phyloP scores from a whole-genome alignment of 2,797 vertebrate species.

The Dendrocincla fuliginosa region DNA sequence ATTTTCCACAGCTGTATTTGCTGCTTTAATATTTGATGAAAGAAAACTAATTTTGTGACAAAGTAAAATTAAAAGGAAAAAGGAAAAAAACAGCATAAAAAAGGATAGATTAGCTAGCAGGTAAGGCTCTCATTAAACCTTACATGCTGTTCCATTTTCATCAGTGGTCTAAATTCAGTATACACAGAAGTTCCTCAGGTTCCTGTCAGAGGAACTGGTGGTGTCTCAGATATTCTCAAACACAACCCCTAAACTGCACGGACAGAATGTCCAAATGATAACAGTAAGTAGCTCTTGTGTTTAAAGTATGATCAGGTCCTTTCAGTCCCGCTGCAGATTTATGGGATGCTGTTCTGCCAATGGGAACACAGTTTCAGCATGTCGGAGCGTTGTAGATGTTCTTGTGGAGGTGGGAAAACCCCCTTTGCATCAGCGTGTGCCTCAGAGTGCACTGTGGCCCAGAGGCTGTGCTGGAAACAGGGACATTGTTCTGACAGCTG shows the following conservation, averaged over 20 bases:
- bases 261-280: neutral
- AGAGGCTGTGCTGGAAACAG: neutral
- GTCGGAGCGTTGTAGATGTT: neutral
- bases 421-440: neutral
- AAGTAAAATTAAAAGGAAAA: neutral
- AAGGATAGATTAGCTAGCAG: neutral
- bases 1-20: neutral
- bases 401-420: neutral
- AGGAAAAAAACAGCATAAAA: too few relatives aligned
- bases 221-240: neutral
- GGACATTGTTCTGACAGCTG: neutral
- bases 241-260: neutral
- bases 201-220: neutral
- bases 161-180: neutral
- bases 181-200: neutral
- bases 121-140: neutral
- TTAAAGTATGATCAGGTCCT: neutral
- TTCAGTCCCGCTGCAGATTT: neutral
- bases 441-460: neutral
- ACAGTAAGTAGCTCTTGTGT: neutral
- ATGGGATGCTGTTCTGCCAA: neutral
- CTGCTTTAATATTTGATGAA: neutral
- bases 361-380: neutral
- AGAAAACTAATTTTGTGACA: neutral
- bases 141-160: neutral